Percentiles rank a stretch among this genome's conserved stretches.
phyloP scores from a whole-genome alignment of 23 tunicate genomes.

The Halocynthia aurantium region DNA sequence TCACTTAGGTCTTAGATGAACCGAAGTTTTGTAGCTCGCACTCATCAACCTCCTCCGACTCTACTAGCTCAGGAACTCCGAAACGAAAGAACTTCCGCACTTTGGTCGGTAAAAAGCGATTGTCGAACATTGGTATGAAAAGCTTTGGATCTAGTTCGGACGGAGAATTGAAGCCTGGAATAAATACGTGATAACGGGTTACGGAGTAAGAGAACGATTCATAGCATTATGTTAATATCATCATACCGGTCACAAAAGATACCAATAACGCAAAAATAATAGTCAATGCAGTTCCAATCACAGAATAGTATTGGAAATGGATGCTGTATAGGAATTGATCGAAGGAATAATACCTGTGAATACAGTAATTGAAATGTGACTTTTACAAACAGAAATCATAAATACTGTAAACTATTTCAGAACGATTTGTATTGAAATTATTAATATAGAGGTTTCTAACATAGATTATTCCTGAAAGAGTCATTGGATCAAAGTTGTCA shows the following conservation, averaged over 20 bases:
- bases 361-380: not conserved
- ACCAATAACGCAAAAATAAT: not conserved
- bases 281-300: slow-evolving; percentile 1
- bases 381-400: no score
- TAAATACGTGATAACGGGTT: no score
- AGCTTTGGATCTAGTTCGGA: not conserved
- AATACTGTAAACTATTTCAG: not conserved
- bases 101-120: not conserved
- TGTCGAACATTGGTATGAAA: slow-evolving; percentile 1
- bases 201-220: no score
- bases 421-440: no score
- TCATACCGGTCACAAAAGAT: slow-evolving; percentile 12
- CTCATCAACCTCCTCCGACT: not conserved
- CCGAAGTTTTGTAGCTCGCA: no score
- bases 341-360: slow-evolving; percentile 2
- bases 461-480: no score
- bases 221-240: not conserved
- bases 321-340: slow-evolving; percentile 6
- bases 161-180: not conserved
- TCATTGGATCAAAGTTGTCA: no score
- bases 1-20: no score
- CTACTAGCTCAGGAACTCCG: not conserved
- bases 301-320: not conserved
- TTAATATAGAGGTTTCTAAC: not conserved
- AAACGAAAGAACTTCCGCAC: slow-evolving; percentile 7